Evolutionary conservation across 2,113 vertebrate species (phyloP).

Genomic region (Rallus limicola): DNA sequence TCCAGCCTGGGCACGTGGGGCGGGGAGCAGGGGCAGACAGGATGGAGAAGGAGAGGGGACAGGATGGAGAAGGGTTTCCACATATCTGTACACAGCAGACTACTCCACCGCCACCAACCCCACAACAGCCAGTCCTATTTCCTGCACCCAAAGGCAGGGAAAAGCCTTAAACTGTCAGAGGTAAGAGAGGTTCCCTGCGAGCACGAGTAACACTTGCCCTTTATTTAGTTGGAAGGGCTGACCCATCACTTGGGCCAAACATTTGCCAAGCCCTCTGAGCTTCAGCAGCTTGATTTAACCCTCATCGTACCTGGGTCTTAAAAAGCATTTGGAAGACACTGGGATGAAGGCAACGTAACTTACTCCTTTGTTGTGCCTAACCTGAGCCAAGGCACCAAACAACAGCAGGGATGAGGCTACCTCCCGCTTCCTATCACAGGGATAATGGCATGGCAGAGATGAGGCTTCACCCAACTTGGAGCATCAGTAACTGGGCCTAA

Average conservation of each 20-base stretch:
- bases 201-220: background rate
- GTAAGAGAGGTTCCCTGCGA: background rate
- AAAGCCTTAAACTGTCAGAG: background rate
- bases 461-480: background rate
- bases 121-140: background rate
- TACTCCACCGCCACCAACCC: too few relatives aligned
- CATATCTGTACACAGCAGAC: background rate
- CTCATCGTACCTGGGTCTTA: background rate
- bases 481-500: too few relatives aligned
- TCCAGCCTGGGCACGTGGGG: fast-evolving
- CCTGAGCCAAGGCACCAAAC: background rate
- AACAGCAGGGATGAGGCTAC: background rate
- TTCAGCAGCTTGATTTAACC: background rate
- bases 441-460: background rate
- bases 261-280: background rate
- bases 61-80: background rate
- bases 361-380: too few relatives aligned
- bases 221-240: background rate
- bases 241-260: background rate
- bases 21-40: background rate
- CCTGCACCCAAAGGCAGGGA: background rate
- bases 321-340: background rate
- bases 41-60: background rate
- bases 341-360: background rate
- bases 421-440: background rate